Percentiles rank a stretch among this genome's conserved stretches.
Conservation (phyloP, 2,797 vertebrate species). For the Perdix hodgsoniae region DNA sequence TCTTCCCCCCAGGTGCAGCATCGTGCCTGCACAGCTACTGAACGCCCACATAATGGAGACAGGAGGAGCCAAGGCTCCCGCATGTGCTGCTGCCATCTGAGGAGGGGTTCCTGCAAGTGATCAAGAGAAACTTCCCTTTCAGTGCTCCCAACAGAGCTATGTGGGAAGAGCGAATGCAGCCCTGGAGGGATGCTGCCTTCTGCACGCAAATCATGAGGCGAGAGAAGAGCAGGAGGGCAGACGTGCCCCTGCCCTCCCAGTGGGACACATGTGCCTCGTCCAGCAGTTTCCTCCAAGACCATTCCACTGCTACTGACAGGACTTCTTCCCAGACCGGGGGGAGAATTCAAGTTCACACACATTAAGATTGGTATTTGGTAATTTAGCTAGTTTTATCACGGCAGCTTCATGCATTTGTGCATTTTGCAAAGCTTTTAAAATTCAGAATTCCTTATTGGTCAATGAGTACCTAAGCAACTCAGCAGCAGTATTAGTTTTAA, state of each 20-base stretch:
- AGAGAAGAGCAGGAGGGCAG: neutral
- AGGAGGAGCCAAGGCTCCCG: neutral
- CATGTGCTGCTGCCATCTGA: neutral
- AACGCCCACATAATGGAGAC: neutral
- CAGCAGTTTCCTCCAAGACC: neutral
- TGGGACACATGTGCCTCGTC: neutral
- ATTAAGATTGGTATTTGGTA: neutral
- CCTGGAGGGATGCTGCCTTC: neutral
- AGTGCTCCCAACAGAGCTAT: neutral
- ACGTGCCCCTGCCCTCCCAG: neutral
- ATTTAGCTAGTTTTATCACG: neutral
- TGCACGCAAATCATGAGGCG: neutral
- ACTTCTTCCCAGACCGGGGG: neutral
- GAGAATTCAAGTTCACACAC: neutral
- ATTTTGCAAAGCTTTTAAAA: conserved; percentile 47
- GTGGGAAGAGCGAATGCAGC: neutral
- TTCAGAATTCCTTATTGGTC: conserved; percentile 34
- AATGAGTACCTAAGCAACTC: conserved; percentile 14
- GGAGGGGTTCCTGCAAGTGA: neutral
- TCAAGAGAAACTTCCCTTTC: neutral
- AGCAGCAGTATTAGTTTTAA: conserved; percentile 34
- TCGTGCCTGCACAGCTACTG: neutral
- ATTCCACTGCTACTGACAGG: neutral
- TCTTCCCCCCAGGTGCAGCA: neutral
- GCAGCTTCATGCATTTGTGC: neutral